Percentiles rank a stretch among this genome's conserved stretches.
phyloP scores from a whole-genome alignment of 2,113 vertebrate genomes.

The Ceyx cyanopectus region DNA sequence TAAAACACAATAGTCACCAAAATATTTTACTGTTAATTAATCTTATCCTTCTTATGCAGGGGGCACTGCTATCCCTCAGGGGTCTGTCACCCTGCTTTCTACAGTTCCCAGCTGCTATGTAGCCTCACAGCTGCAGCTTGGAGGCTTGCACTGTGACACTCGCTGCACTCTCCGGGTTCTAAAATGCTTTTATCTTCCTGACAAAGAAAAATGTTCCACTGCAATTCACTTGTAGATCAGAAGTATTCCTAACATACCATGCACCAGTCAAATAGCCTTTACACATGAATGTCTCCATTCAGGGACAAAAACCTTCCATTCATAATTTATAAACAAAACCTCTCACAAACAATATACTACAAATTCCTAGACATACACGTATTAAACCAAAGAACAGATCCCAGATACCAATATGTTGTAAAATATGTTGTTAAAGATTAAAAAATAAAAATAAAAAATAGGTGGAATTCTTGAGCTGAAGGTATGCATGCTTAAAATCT shows the following conservation, averaged over 20 bases:
- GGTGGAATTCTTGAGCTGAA: too few species aligned
- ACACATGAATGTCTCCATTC: conserved; percentile 67
- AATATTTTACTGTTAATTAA: not conserved
- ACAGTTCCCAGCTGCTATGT: not conserved
- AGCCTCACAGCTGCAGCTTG: conserved; percentile 3
- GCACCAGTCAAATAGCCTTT: conserved; percentile 15
- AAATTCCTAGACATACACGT: not conserved
- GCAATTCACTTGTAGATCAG: conserved; percentile 71
- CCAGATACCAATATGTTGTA: not conserved
- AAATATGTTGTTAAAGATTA: not conserved
- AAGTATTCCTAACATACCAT: conserved; percentile 70
- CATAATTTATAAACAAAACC: conserved; percentile 49
- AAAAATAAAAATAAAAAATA: too few species aligned
- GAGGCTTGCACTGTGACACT: conserved; percentile 1
- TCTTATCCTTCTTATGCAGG: not conserved
- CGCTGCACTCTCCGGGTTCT: not conserved
- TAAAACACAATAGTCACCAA: not conserved
- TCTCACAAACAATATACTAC: not conserved
- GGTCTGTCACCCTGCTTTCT: not conserved
- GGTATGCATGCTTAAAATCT: too few species aligned
- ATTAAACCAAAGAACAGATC: not conserved
- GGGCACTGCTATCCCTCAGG: not conserved
- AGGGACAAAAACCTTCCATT: conserved; percentile 47
- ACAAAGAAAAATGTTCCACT: conserved; percentile 76
- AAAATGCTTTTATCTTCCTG: conserved; percentile 77